Evolutionary conservation across 2,113 vertebrate genomes (phyloP).

Genomic region (Litocranius walleri): DNA sequence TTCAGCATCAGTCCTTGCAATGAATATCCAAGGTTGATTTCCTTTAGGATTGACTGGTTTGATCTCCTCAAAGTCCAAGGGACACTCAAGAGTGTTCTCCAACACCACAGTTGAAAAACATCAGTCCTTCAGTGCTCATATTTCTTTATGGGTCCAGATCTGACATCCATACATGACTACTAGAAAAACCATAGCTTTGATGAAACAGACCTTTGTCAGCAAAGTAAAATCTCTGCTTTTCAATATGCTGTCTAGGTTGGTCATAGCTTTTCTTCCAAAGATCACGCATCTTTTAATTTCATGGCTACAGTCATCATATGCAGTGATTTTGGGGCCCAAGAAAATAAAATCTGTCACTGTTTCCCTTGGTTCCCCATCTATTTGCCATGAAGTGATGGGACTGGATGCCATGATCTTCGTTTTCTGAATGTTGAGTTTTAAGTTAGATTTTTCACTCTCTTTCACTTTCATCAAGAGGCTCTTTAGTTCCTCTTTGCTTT

Average conservation of each 20-base stretch:
- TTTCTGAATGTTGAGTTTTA: neutral
- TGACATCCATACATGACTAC: neutral
- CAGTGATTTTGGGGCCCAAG: neutral
- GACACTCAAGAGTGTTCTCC: neutral
- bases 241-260: neutral
- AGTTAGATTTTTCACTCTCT: neutral
- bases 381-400: neutral
- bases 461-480: neutral
- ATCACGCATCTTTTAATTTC: neutral
- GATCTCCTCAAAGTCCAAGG: neutral
- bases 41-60: neutral
- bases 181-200: neutral
- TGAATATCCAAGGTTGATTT: neutral
- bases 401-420: neutral
- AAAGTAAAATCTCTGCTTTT: neutral
- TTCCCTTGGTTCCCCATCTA: neutral
- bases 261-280: neutral
- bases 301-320: neutral
- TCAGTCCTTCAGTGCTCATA: neutral
- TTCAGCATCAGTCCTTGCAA: neutral
- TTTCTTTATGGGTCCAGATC: neutral
- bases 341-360: neutral
- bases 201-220: neutral
- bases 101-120: neutral
- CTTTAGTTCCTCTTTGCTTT: neutral